A percentile compares a stretch with the other conserved stretches of the same genome.
Conservation (phyloP, 2,888 invertebrate genomes). For the Pteria penguin region DNA sequence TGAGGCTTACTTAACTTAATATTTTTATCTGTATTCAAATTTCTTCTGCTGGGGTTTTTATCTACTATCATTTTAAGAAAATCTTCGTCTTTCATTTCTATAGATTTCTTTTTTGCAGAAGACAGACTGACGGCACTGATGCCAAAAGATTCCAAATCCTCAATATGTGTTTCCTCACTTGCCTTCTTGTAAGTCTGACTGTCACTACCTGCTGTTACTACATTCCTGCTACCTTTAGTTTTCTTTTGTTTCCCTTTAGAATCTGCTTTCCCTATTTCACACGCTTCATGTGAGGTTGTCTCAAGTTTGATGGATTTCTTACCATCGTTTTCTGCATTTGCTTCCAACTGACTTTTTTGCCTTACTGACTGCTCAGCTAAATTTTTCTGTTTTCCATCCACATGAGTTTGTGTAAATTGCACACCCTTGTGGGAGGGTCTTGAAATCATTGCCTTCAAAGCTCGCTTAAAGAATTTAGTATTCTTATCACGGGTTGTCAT, state of each 20-base stretch:
- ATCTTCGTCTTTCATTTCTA: not conserved
- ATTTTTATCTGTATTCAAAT: not conserved
- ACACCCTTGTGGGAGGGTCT: conserved; percentile 40
- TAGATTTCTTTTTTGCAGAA: not conserved
- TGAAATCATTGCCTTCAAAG: conserved; percentile 54
- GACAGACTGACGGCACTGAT: not conserved
- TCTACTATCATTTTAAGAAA: not conserved
- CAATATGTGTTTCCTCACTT: conserved; percentile 48
- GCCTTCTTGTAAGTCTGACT: too few species aligned
- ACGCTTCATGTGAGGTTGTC: not conserved
- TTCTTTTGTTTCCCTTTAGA: not conserved
- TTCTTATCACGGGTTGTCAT: conserved; percentile 58
- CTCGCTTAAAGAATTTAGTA: conserved; percentile 62
- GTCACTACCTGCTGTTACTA: too few species aligned
- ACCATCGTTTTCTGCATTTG: not conserved
- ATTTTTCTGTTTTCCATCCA: not conserved
- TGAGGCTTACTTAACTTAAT: not conserved
- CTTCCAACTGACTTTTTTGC: not conserved
- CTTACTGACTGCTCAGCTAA: not conserved
- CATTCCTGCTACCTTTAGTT: conserved; percentile 8
- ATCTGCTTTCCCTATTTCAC: not conserved
- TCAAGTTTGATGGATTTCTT: not conserved
- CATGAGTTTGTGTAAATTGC: not conserved
- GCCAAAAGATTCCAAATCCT: conserved; percentile 55
- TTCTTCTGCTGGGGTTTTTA: not conserved